A percentile compares a stretch with the other conserved stretches of the same genome.
phyloP scores from a whole-genome alignment of 2,113 vertebrate genomes.

The Catharus minimus region DNA sequence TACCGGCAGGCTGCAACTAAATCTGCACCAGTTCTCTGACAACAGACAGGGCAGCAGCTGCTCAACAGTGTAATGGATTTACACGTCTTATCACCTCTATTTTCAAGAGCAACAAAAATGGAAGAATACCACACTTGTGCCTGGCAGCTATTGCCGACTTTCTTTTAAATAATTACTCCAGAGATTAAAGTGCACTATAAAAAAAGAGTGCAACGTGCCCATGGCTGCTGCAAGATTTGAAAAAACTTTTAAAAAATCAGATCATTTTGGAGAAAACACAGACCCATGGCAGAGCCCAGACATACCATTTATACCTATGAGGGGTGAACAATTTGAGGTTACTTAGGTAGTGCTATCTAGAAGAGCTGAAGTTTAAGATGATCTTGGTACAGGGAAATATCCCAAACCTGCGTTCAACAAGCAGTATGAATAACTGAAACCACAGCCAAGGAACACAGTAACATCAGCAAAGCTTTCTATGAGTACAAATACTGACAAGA shows the following conservation, averaged over 20 bases:
- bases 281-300: neutral
- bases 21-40: constrained; percentile 55
- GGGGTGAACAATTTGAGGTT: neutral
- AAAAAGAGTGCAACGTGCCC: rapidly evolving
- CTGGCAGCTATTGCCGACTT: neutral
- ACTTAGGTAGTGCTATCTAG: neutral
- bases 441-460: neutral
- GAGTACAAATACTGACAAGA: neutral
- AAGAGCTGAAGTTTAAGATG: neutral
- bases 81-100: neutral
- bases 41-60: constrained; percentile 60
- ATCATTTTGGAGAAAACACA: neutral
- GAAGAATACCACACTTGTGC: neutral
- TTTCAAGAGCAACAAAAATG: neutral
- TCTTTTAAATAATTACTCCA: neutral
- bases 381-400: neutral
- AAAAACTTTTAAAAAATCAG: neutral
- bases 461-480: neutral
- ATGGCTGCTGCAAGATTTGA: neutral
- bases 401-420: neutral
- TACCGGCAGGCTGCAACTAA: constrained; percentile 56
- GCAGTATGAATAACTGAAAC: neutral
- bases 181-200: rapidly evolving
- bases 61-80: constrained; percentile 25
- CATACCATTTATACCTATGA: rapidly evolving